phyloP scores from a whole-genome alignment of 2,797 vertebrate species.

The Botia almorhae region DNA sequence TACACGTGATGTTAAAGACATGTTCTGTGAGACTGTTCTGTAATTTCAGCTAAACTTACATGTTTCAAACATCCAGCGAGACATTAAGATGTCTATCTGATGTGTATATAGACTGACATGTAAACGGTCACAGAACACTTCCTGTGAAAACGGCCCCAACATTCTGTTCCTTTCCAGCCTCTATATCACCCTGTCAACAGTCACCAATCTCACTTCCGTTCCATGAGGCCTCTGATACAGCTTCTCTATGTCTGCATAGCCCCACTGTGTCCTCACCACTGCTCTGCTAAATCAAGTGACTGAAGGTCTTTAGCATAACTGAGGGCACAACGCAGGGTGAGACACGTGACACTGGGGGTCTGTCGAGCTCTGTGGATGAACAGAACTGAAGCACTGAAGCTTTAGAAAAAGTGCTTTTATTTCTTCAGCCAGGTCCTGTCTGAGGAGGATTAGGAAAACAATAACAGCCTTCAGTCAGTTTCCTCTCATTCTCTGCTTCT shows the following conservation, averaged over 20 bases:
- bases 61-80: background rate
- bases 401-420: constrained; percentile 34
- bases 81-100: background rate
- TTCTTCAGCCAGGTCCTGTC: constrained; percentile 26
- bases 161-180: background rate
- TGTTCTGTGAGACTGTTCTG: too few species aligned
- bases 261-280: background rate
- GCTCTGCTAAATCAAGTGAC: constrained; percentile 15
- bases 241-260: constrained; percentile 4
- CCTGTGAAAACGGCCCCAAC: background rate
- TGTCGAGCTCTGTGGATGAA: constrained; percentile 36
- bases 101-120: background rate
- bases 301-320: constrained; percentile 38
- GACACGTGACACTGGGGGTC: constrained; percentile 44
- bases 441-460: constrained; percentile 47
- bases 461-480: constrained; percentile 45
- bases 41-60: too few species aligned
- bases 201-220: constrained; percentile 18
- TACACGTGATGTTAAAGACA: too few species aligned
- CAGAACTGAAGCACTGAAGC: constrained; percentile 7
- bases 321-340: constrained; percentile 27
- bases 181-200: constrained; percentile 13
- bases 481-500: constrained; percentile 18
- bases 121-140: constrained; percentile 1
- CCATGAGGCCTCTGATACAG: background rate